These are phyloP conservation scores for Collichthys lucidus DNA, from an alignment of 2,113 vertebrate genomes.

Conservation along the genomic window DNA sequence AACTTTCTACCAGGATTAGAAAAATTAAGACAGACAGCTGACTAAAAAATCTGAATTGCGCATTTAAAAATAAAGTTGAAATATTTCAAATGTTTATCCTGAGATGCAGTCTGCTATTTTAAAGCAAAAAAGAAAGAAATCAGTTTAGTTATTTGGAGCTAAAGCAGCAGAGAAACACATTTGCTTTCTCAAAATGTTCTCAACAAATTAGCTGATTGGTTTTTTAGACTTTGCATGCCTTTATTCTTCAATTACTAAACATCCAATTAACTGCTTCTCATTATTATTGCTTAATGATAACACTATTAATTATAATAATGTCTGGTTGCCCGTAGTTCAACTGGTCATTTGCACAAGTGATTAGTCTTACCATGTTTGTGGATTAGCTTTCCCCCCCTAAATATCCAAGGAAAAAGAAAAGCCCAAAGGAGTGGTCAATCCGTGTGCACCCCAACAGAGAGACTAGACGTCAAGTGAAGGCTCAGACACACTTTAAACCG, in stretches of 20 bases:
- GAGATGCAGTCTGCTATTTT: neutral
- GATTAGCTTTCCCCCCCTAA: slow-evolving; percentile 80
- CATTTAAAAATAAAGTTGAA: neutral
- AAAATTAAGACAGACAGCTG: neutral
- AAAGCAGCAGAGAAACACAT: neutral
- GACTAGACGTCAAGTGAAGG: slow-evolving; percentile 85
- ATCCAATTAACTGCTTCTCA: neutral
- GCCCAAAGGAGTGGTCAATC: slow-evolving; percentile 85
- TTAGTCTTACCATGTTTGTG: slow-evolving; percentile 85
- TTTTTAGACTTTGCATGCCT: slow-evolving; percentile 20
- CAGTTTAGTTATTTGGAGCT: neutral
- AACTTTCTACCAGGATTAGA: neutral
- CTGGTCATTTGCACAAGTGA: slow-evolving; percentile 13
- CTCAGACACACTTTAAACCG: slow-evolving; percentile 85
- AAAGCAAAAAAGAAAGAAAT: neutral
- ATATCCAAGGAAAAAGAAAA: slow-evolving; percentile 82
- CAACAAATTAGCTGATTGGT: neutral
- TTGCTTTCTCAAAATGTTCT: neutral
- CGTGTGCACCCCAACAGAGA: slow-evolving; percentile 84
- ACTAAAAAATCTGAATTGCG: neutral
- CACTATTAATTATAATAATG: neutral
- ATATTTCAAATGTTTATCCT: neutral
- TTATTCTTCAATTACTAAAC: slow-evolving; percentile 22
- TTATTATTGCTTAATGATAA: neutral
- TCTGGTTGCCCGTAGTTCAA: neutral